Base-by-base conservation (phyloP, 2,797 vertebrate genomes). In the Coreius guichenoti region DNA sequence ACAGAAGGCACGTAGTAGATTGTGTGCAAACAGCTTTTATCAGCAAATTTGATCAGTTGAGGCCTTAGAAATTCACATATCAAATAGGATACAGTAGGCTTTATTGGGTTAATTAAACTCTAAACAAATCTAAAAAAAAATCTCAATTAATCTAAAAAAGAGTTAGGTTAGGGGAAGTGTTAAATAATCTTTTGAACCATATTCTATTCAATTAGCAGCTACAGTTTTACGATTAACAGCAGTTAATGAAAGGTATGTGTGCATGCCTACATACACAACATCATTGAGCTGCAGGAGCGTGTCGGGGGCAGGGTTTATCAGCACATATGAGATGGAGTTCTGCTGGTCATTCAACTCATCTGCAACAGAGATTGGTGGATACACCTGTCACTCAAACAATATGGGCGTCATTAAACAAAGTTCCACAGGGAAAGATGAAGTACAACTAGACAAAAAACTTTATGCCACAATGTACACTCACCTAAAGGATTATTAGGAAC, bases 311-410 rank as follows among this genome's bases (percentile, higher is more conserved):
- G 98, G 98, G 86, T 99, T 99, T 88, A 99, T 97, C 58, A 99
- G 96, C 73, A 99, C 97, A 0, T 99, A 99, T 67, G 98, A 99
- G 65, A 99, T 90, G 0, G 97, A 98, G 94, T 99, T 99, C 91
- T 98, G 97, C 69, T 99, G 97, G 88, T 99, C 97, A 0, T 96
- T 97, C 96, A 97, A 96, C 92, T 99, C 98, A 3, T 98, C 98
- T 99, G 95, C 43, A 89, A 94, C 72, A 87, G 14, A 89, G 77
- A 88, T 36, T 56, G 31, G 45, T 68, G 51, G 31, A 39, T 9
- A 8, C 83, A 14, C 23, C 19, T 8, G 56, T 14, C 39, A 81
- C 17, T 90, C 69, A 87, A 80, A 31, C 9, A 11, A 14, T 8
- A 11, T 23, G 45, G n/a, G 67, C 8, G 11, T 21, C 43, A 29